Base-by-base conservation (phyloP, 92 coral and sea anemone species). In the Heliopora coerulea region DNA sequence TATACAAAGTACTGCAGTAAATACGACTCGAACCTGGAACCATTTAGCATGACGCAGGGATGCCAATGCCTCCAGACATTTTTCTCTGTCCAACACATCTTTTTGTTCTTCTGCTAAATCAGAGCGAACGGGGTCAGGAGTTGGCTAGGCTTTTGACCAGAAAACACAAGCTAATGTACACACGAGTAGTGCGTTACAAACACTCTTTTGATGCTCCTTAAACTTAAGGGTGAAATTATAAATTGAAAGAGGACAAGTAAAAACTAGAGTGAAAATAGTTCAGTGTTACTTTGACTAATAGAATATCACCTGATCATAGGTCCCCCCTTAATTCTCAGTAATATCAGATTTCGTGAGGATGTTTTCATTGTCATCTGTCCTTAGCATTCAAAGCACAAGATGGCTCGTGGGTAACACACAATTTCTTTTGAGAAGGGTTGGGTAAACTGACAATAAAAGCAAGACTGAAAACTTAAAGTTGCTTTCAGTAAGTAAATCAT, bases 1-100 rank as follows among this genome's bases (percentile, higher is more conserved):
- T 96, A 90, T 87, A 88, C 90, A 69, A 85, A 78, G 84, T 84
- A 86, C 88, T 65, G 87, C 83, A 90, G 82, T 86, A 93, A 87
- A 76, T 80, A 87, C 85, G 81, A 88, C 28, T 70, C 97, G 96
- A 93, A 93, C 98, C 98, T 93, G 98, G 81, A 93, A 93, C 98
- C 98, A 93, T 86, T 93, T 93, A 79, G 98, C 98, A 93, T 93
- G 98, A 79, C 98, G 98, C 78, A 93, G 96, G 80, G 98, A 88
- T 85, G 98, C 98, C 87, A 93, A 90, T 67, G 98, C 98, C 87
- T 91, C 98, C 67, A 93, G 96, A 87, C 98, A 93, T 89, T 93
- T 89, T 84, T 85, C 96, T 90, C 91, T 91, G 89, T 93, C 98
- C 98, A 93, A 91, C 60, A 90, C 98, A 74, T 93, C 89, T 56